phyloP scores from a whole-genome alignment of 1,140 invertebrate genomes.

The Drosophila simulans region DNA sequence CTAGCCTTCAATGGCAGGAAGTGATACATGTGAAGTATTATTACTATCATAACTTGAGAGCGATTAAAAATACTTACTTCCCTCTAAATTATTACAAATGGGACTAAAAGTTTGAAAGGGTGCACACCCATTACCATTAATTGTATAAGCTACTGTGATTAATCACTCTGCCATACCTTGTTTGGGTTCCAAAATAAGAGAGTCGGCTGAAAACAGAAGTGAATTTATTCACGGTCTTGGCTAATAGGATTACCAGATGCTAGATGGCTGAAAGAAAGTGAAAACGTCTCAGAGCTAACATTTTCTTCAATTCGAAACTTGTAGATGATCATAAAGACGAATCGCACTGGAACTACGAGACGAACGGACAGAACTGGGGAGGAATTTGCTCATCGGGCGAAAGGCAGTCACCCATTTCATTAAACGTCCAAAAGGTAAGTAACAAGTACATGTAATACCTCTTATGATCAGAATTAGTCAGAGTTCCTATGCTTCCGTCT shows the following conservation, averaged over 20 bases:
- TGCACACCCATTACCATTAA: too few species aligned
- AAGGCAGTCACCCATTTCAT: constrained; percentile 51
- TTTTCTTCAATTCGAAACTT: constrained; percentile 32
- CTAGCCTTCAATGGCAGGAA: neutral
- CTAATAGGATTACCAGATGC: constrained; percentile 49
- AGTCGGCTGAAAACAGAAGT: constrained; percentile 35
- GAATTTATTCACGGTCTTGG: constrained; percentile 38
- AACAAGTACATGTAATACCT: neutral
- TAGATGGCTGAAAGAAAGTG: constrained; percentile 42
- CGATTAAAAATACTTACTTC: neutral
- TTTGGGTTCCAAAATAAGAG: constrained; percentile 33
- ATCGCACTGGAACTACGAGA: constrained; percentile 46
- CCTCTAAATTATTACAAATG: neutral
- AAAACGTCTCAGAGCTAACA: constrained; percentile 21
- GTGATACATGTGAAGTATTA: neutral
- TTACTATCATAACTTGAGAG: neutral
- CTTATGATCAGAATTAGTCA: too few species aligned
- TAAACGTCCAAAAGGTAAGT: constrained; percentile 39
- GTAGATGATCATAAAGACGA: constrained; percentile 38
- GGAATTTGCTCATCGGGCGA: constrained; percentile 34
- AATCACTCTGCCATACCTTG: constrained; percentile 44
- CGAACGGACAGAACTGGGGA: constrained; percentile 36
- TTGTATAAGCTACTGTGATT: constrained; percentile 12
- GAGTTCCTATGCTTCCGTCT: neutral
- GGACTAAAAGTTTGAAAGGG: too few species aligned